Evolutionary conservation across 2,888 invertebrate species (phyloP).

Genomic region (Drosophila sordidapex): DNA sequence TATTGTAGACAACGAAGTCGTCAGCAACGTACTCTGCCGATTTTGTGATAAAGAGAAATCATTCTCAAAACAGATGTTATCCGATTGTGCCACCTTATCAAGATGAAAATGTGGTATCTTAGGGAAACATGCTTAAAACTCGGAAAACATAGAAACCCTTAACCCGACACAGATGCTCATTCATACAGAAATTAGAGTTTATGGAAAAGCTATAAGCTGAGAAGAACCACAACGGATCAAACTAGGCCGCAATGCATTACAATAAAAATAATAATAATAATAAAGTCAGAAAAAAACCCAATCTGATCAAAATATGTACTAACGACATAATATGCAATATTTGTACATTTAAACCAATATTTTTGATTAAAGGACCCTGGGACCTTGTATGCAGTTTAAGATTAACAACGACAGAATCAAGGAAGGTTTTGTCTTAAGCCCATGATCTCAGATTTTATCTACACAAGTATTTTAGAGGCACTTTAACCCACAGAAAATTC

Average conservation of each 20-base stretch:
- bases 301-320: neutral
- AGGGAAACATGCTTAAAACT: neutral
- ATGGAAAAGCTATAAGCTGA: neutral
- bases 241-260: neutral
- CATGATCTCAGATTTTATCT: neutral
- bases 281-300: neutral
- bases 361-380: neutral
- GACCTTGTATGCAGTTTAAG: neutral
- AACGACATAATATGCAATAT: neutral
- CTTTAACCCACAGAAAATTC: neutral
- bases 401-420: neutral
- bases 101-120: neutral
- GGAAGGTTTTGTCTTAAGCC: neutral
- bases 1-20: neutral
- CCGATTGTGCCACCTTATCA: neutral
- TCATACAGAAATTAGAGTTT: neutral
- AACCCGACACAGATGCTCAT: neutral
- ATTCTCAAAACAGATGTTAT: neutral
- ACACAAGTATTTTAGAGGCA: neutral
- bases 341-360: neutral
- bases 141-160: neutral
- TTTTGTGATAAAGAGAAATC: neutral
- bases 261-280: neutral
- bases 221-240: neutral
- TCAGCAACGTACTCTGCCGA: neutral